These are phyloP conservation scores for Nipponia nippon DNA, from an alignment of 2,113 vertebrate species.

Conservation along the genomic window DNA sequence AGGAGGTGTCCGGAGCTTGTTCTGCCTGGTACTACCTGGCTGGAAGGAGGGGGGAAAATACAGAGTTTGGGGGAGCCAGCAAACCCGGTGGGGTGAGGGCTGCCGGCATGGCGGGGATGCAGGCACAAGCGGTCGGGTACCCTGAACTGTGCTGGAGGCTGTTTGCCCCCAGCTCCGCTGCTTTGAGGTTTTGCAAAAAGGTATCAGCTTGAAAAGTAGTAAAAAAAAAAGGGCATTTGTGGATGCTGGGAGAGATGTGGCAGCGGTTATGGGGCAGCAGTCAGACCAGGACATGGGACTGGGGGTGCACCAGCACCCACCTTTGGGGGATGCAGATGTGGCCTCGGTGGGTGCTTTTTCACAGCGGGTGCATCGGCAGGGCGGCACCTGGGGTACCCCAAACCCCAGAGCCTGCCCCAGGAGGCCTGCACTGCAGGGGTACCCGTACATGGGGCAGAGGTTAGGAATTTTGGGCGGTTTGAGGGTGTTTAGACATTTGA, in stretches of 20 bases:
- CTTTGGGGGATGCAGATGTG: neutral
- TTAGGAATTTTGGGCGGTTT: neutral
- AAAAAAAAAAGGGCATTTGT: neutral
- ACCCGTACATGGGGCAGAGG: rapidly evolving
- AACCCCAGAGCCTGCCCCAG: neutral
- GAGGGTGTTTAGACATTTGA: neutral
- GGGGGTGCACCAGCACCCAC: rapidly evolving
- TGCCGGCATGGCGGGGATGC: rapidly evolving
- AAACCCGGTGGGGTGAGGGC: rapidly evolving
- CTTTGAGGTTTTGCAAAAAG: neutral
- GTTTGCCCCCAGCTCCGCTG: neutral
- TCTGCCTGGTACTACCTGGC: neutral
- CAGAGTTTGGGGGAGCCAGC: neutral
- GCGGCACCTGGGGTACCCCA: neutral
- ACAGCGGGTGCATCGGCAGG: rapidly evolving
- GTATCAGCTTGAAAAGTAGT: neutral
- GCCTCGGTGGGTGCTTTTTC: neutral
- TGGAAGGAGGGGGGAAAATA: neutral
- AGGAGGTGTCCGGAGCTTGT: neutral
- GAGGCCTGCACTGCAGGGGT: neutral
- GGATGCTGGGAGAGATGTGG: neutral
- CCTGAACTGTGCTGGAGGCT: neutral
- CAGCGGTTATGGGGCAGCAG: neutral
- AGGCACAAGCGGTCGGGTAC: neutral
- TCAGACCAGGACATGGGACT: neutral